Evolutionary conservation across 2,113 vertebrate genomes (phyloP).

Genomic region (Phasianus colchicus): DNA sequence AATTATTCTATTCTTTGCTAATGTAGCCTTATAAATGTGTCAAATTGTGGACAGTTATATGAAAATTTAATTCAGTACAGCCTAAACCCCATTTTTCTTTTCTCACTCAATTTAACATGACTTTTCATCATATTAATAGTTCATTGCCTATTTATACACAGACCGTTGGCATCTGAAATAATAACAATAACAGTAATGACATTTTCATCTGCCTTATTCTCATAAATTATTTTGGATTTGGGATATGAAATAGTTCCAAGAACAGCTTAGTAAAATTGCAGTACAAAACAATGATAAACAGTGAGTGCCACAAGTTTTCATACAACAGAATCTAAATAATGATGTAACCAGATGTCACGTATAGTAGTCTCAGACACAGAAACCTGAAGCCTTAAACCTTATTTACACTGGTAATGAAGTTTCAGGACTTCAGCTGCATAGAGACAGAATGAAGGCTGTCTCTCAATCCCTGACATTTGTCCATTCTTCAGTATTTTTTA

Average conservation of each 20-base stretch:
- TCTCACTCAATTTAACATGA: conserved; percentile 38
- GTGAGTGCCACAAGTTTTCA: background rate
- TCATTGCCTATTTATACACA: conserved; percentile 40
- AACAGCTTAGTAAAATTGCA: background rate
- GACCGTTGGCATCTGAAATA: conserved; percentile 28
- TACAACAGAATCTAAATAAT: background rate
- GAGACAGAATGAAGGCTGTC: background rate
- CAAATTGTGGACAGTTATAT: conserved; percentile 3
- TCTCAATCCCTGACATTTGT: background rate
- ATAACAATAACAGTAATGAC: background rate
- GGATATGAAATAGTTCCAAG: background rate
- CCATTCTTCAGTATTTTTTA: background rate
- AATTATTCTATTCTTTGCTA: conserved; percentile 44
- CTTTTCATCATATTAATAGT: conserved; percentile 9
- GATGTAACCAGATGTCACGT: background rate
- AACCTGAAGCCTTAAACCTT: background rate
- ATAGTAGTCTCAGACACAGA: background rate
- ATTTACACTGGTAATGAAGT: background rate
- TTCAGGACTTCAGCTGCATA: background rate
- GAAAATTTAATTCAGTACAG: conserved; percentile 53
- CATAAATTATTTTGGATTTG: background rate
- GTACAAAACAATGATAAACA: background rate
- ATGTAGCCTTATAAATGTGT: conserved; percentile 49
- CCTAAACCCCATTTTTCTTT: conserved; percentile 35
- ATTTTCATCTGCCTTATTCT: conserved; percentile 11